Base-by-base conservation (phyloP, 1,140 invertebrate genomes). In the Zaprionus camerounensis region DNA sequence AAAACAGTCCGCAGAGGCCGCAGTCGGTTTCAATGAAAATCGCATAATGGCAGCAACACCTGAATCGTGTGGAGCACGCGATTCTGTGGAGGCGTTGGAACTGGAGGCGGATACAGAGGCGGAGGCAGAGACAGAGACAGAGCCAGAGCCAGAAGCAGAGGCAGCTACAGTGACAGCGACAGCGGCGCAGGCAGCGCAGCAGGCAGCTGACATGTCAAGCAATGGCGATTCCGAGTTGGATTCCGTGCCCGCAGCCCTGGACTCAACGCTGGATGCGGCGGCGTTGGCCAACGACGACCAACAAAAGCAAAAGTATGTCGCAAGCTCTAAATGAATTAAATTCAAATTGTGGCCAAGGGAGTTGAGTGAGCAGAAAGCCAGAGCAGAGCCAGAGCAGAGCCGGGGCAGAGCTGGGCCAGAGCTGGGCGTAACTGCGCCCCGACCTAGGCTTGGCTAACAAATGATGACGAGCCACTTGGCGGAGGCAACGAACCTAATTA, bases 11-110 rank as follows among this genome's bases (percentile, higher is more conserved):
- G 31, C 57, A 57, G 57, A 69, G 61, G 26, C 55, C 49, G 58
- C 67, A 68, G 41, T 78, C 53, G 77, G 46, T 82, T 82, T 80
- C 74, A 84, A 88, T 88, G 84, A 81, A 78, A 71, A 85, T 90
- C 76, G 64, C 82, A 90, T 88, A 90, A 88, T 88, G 85, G 85
- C 74, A 79, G 41, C 79, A 71, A 76, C 76, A 90, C 68, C 85
- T 77, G 81, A 88, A 82, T 90, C 85, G 78, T 80, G 85, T 82
- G 71, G 56, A 72, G 70, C 80, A 80, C 82, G 78, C 76, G 85
- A 90, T 85, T 79, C 81, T 58, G 73, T 75, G 62, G 65, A 80
- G 61, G 62, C 74, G 81, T 78, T 81, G 58, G 66, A 81, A 41
- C 56, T 70, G 78, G 71, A 71, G 66, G 65, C 71, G 56, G 74